Conservation (phyloP, 2,113 vertebrate species). For the Silurus meridionalis region DNA sequence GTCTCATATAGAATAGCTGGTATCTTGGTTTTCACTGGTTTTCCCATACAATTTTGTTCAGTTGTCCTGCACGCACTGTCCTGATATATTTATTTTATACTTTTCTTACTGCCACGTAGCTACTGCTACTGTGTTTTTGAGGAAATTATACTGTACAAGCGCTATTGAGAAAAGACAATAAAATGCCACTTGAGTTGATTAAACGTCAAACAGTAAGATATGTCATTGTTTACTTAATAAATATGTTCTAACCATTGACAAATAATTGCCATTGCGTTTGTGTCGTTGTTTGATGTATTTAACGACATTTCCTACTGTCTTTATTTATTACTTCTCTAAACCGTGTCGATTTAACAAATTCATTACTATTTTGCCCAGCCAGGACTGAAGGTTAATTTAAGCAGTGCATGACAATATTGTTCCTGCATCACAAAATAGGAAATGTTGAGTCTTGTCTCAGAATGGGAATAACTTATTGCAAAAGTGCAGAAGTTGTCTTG, state of each 20-base stretch:
- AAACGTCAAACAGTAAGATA: neutral
- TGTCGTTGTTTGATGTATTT: neutral
- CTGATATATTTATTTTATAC: neutral
- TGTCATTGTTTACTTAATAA: neutral
- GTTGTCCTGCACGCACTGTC: neutral
- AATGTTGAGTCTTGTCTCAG: constrained; percentile 10
- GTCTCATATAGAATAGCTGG: too few relatives aligned
- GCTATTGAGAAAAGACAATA: neutral
- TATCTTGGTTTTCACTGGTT: too few relatives aligned
- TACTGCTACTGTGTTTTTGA: neutral
- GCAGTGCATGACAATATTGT: constrained; percentile 19
- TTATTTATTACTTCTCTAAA: neutral
- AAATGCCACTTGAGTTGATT: neutral
- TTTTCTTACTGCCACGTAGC: neutral
- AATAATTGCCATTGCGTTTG: neutral
- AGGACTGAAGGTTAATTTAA: constrained; percentile 17
- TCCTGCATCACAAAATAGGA: constrained; percentile 26
- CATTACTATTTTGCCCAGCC: neutral
- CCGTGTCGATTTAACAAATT: neutral
- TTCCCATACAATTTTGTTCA: neutral
- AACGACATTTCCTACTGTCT: neutral
- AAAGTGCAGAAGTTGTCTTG: constrained; percentile 35
- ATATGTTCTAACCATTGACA: neutral
- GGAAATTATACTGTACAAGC: neutral
- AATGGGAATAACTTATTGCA: constrained; percentile 19